Conservation (phyloP, 2,888 invertebrate genomes). For the Mimas tiliae region DNA sequence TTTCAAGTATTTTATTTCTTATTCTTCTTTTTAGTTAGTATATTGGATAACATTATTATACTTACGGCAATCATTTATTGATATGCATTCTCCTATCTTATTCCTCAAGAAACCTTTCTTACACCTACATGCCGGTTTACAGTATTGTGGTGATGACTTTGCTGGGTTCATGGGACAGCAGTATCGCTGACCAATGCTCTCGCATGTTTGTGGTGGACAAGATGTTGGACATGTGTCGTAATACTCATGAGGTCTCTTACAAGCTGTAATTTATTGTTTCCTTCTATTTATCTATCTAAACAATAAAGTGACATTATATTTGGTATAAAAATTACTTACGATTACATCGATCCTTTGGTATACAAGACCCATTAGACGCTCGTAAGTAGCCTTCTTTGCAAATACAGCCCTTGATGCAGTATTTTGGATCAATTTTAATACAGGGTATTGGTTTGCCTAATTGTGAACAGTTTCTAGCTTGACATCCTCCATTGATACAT, state of each 20-base stretch:
- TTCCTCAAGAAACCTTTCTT: constrained; percentile 31
- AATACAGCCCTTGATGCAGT: constrained; percentile 51
- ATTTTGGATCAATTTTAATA: constrained; percentile 36
- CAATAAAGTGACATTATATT: too few relatives aligned
- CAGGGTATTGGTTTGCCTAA: constrained; percentile 45
- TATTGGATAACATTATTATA: constrained; percentile 19
- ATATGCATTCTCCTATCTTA: constrained; percentile 39
- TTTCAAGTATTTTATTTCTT: too few relatives aligned
- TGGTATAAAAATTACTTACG: constrained; percentile 37
- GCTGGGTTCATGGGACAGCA: constrained; percentile 16
- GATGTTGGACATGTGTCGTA: constrained; percentile 25
- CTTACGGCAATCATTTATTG: constrained; percentile 44
- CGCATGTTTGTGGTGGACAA: constrained; percentile 31
- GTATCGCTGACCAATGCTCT: constrained; percentile 28
- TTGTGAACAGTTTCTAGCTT: constrained; percentile 49
- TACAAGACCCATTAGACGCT: constrained; percentile 46
- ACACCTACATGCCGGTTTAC: constrained; percentile 29
- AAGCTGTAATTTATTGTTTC: neutral
- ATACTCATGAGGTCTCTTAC: constrained; percentile 23
- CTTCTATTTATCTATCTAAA: too few relatives aligned
- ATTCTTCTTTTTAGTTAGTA: neutral
- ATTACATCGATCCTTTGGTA: constrained; percentile 47
- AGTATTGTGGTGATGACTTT: constrained; percentile 5
- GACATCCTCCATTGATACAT: constrained; percentile 53
- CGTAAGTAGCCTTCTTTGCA: constrained; percentile 50